Percentiles rank a stretch among this genome's conserved stretches.
phyloP scores from a whole-genome alignment of 2,797 vertebrate genomes.

The Lepilemur ruficaudatus region DNA sequence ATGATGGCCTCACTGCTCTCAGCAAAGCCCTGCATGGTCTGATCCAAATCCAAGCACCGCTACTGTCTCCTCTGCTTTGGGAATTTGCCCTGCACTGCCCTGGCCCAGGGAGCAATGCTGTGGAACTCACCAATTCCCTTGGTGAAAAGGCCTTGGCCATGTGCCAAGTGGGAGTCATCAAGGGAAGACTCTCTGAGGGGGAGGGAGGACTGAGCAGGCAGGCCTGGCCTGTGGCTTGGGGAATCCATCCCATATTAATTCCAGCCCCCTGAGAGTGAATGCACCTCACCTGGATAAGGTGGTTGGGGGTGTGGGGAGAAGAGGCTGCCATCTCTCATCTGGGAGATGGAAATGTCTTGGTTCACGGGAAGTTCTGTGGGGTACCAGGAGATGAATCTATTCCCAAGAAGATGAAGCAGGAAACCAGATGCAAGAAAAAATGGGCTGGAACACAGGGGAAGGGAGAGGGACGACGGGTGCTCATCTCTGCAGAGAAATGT shows the following conservation, averaged over 20 bases:
- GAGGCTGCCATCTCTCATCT: not conserved
- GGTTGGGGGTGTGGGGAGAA: rapidly evolving
- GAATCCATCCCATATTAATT: not conserved
- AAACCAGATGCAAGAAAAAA: not conserved
- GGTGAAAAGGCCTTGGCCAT: not conserved
- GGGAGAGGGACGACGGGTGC: not conserved
- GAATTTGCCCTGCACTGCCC: not conserved
- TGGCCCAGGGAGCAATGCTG: not conserved
- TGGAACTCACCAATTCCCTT: not conserved
- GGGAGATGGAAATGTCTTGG: not conserved
- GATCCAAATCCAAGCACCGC: not conserved
- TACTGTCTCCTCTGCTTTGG: not conserved
- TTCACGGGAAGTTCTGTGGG: not conserved
- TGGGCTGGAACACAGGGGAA: not conserved
- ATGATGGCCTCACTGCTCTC: not conserved
- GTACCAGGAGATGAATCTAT: not conserved
- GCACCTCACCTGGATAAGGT: not conserved
- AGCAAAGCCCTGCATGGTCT: not conserved
- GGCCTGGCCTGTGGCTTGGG: not conserved
- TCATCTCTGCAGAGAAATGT: not conserved
- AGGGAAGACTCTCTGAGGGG: not conserved
- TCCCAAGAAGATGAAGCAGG: not conserved
- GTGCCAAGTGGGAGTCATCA: not conserved
- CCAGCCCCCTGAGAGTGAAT: not conserved
- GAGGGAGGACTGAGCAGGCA: not conserved